Conservation (phyloP, 2,113 vertebrate species). For the Saguinus imperator region DNA sequence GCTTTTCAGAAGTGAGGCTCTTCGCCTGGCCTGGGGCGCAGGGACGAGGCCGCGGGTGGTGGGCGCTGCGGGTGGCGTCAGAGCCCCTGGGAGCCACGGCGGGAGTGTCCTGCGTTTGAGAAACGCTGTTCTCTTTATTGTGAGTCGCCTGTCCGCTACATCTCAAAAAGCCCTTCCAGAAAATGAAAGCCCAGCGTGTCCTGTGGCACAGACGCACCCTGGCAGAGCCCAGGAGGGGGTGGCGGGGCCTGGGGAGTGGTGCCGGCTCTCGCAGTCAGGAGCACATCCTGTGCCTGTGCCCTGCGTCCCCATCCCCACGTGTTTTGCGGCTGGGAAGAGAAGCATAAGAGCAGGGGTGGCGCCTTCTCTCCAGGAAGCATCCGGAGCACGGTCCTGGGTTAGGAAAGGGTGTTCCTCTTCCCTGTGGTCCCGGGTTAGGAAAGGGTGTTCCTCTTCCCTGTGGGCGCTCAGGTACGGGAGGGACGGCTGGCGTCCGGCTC, state of each 20-base stretch:
- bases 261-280: too few relatives aligned
- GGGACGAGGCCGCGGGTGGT: too few relatives aligned
- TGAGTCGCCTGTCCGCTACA: too few relatives aligned
- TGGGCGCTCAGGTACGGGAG: fast-evolving
- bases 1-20: not conserved
- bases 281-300: fast-evolving
- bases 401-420: too few relatives aligned
- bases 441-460: too few relatives aligned
- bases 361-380: not conserved
- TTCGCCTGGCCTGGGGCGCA: too few relatives aligned
- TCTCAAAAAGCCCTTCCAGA: not conserved
- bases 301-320: fast-evolving
- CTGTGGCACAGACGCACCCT: not conserved
- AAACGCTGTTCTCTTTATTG: not conserved
- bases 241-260: not conserved
- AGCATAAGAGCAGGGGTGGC: fast-evolving
- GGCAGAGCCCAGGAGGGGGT: not conserved
- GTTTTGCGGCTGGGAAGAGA: not conserved
- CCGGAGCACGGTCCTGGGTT: too few relatives aligned
- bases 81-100: too few relatives aligned
- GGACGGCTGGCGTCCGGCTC: not conserved
- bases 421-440: not conserved
- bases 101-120: not conserved
- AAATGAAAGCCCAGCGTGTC: not conserved
- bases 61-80: too few relatives aligned